These are phyloP conservation scores for Rhagologus leucostigma DNA, from an alignment of 2,113 vertebrate species.

Conservation along the genomic window DNA sequence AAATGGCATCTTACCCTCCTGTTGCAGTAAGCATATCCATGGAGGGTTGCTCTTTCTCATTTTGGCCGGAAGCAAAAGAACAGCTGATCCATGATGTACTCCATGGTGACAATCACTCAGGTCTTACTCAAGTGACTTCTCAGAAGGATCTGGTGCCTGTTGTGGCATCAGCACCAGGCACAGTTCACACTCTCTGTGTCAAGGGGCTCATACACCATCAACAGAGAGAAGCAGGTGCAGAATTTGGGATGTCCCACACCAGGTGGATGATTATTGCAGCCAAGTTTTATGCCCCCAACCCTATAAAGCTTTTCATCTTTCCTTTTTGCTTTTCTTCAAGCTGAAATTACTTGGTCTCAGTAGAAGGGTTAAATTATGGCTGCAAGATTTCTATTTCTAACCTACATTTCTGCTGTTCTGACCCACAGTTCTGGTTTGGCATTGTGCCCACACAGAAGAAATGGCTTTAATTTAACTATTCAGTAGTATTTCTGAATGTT, in stretches of 20 bases:
- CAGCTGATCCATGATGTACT: neutral
- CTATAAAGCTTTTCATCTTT: neutral
- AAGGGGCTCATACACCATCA: neutral
- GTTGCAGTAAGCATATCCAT: neutral
- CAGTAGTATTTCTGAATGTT: neutral
- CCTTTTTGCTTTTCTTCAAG: neutral
- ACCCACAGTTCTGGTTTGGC: slow-evolving; percentile 5
- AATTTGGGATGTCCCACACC: neutral
- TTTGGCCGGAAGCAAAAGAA: neutral
- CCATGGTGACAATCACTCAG: neutral
- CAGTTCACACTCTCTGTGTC: neutral
- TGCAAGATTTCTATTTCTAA: neutral
- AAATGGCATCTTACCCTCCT: neutral
- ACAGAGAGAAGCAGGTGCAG: neutral
- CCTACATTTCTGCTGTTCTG: neutral
- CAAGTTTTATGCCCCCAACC: neutral
- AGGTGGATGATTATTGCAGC: neutral
- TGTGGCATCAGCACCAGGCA: neutral
- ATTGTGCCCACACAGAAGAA: neutral
- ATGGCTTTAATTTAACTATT: neutral
- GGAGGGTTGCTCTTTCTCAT: neutral
- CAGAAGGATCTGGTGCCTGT: neutral
- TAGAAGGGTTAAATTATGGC: neutral
- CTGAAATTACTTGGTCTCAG: neutral
- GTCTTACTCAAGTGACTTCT: neutral